These are phyloP conservation scores for Cheilinus undulatus DNA, from an alignment of 2,113 vertebrate genomes.

Conservation along the genomic window DNA sequence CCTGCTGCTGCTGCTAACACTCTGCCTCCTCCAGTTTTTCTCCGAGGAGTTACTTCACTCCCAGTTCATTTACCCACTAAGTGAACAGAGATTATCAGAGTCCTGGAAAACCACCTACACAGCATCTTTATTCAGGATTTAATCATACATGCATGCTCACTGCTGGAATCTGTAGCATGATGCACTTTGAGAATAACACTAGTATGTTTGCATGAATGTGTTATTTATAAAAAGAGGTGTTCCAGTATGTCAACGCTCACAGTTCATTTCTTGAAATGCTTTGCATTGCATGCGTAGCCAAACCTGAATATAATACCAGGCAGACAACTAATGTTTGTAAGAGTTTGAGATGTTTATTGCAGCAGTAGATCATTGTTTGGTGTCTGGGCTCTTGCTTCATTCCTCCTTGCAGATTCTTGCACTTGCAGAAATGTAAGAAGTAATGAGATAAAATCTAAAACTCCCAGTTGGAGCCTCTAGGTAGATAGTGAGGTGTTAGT, in stretches of 20 bases:
- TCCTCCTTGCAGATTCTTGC: no score
- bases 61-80: conserved; percentile 41
- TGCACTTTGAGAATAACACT: not conserved
- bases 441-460: no score
- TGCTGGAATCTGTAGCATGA: not conserved
- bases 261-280: not conserved
- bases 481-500: no score
- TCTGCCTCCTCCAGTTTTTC: conserved; percentile 28
- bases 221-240: not conserved
- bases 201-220: not conserved
- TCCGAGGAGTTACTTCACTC: conserved; percentile 41
- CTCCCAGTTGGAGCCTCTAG: no score
- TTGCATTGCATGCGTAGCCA: not conserved
- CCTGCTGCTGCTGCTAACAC: conserved; percentile 26
- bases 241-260: not conserved
- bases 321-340: no score
- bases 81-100: conserved; percentile 29
- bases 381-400: no score
- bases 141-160: not conserved
- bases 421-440: no score
- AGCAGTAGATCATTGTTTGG: no score
- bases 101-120: conserved; percentile 19
- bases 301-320: not conserved
- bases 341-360: no score
- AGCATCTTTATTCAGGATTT: conserved; percentile 3